A percentile compares a stretch with the other conserved stretches of the same genome.
These are phyloP conservation scores for Nothocercus julius DNA, from an alignment of 2,113 vertebrate species.

Conservation along the genomic window DNA sequence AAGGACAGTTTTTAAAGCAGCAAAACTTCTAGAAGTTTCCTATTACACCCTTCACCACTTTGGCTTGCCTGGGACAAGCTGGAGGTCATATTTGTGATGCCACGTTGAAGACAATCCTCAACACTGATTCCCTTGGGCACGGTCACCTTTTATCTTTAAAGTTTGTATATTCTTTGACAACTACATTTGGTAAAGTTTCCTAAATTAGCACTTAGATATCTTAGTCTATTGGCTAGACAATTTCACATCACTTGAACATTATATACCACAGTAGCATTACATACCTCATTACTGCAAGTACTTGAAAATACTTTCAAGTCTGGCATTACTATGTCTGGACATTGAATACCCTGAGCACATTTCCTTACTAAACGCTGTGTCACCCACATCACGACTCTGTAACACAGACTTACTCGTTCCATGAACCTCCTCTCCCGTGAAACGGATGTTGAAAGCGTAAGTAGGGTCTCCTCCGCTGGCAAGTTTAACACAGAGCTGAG, in stretches of 20 bases:
- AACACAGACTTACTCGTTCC: slow-evolving; percentile 88
- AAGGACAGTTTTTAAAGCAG: neutral
- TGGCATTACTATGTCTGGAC: rapidly evolving
- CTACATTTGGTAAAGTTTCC: rapidly evolving
- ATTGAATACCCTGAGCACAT: neutral
- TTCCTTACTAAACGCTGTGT: neutral
- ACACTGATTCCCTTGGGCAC: neutral
- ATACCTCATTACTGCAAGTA: neutral
- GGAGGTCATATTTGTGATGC: neutral
- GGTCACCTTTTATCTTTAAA: neutral
- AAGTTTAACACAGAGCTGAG: slow-evolving; percentile 94
- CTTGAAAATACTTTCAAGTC: neutral
- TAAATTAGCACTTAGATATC: neutral
- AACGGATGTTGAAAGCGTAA: slow-evolving; percentile 97
- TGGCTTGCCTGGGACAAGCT: neutral
- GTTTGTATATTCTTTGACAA: neutral
- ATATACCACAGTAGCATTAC: neutral
- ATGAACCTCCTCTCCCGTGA: slow-evolving; percentile 97
- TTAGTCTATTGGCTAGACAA: neutral
- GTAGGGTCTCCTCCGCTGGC: slow-evolving; percentile 96
- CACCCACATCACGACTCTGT: rapidly evolving
- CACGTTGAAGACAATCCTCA: neutral
- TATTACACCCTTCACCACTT: neutral
- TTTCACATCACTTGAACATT: neutral
- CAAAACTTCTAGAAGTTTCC: neutral